Percentiles rank a stretch among this genome's conserved stretches.
Evolutionary conservation across 2,113 vertebrate species (phyloP).

Genomic region (zebrafish (Danio rerio)): GRCz12tu NC_133187.1:30269501-30270000

Average conservation of each 20-base stretch:
- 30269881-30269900: not conserved
- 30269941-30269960: not conserved
- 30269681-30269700: constrained; percentile 28
- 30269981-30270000: constrained; percentile 34
- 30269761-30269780: constrained; percentile 3
- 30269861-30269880: not conserved
- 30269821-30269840: constrained; percentile 14
- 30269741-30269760: constrained; percentile 29
- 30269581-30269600: too few species aligned
- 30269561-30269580: too few species aligned
- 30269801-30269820: constrained; percentile 18
- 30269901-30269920: not conserved
- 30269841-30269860: not conserved
- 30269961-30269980: not conserved
- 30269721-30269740: constrained; percentile 50
- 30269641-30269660: not conserved
- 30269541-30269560: too few species aligned
- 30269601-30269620: not conserved
- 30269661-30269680: not conserved
- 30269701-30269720: constrained; percentile 51
- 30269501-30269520: too few species aligned
- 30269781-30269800: constrained; percentile 41
- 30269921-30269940: not conserved
- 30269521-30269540: too few species aligned
- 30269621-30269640: not conserved